Conservation (phyloP, 37 sponge, comb jelly and placozoan species). For the Petrosia ficiformis region DNA sequence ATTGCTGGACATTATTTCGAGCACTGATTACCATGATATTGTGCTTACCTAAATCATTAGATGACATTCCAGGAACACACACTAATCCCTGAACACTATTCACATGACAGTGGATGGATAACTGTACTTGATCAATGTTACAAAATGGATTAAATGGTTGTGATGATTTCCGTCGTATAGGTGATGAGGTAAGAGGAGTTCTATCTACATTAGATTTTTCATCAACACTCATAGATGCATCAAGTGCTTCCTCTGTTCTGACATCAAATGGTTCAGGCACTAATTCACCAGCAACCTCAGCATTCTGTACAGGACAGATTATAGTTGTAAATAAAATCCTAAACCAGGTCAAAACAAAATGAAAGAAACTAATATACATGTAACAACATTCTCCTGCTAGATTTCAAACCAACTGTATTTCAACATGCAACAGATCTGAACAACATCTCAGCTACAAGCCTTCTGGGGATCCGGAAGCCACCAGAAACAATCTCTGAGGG, state of each 20-base stretch:
- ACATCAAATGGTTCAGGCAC: conserved; percentile 81
- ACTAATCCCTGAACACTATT: conserved; percentile 51
- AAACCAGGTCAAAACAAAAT: no score
- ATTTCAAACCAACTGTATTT: no score
- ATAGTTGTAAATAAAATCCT: no score
- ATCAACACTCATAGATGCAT: conserved; percentile 25
- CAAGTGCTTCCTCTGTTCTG: conserved; percentile 63
- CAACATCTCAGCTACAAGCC: no score
- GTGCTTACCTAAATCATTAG: conserved; percentile 26
- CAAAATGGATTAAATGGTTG: conserved; percentile 69
- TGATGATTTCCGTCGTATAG: not conserved
- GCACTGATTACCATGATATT: no score
- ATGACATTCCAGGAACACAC: conserved; percentile 67
- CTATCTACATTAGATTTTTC: not conserved
- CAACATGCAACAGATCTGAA: no score
- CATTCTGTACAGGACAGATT: conserved; percentile 25
- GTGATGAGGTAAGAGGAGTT: not conserved
- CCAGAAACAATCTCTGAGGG: no score
- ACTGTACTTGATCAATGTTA: conserved; percentile 65
- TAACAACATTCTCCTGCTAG: no score
- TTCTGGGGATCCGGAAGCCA: no score
- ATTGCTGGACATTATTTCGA: no score
- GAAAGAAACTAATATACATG: no score
- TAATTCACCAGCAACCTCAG: conserved; percentile 34
- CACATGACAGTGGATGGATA: conserved; percentile 81